Base-by-base conservation (phyloP, 2,888 invertebrate species). In the Stratiomys singularior region DNA sequence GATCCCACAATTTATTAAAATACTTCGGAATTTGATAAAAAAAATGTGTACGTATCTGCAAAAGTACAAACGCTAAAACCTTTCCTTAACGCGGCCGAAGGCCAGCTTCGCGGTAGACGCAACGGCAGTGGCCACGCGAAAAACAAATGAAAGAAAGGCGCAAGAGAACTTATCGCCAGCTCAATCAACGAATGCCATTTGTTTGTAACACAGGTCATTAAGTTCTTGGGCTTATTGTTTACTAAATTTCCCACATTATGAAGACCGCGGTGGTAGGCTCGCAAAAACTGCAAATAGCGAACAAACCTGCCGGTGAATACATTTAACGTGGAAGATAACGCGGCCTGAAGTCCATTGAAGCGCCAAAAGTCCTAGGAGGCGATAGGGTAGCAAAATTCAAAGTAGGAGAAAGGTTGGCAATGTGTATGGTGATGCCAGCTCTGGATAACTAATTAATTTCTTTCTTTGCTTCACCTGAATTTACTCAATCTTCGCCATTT, bases 151-250 rank as follows among this genome's bases (percentile, higher is more conserved):
- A 64, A 64, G 64, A 71, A 71, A 46, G 23, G 46, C 25, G 46
- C 47, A 71, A 71, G 71, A 71, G 18, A 71, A 52, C 47, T 71
- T 71, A 71, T 71, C 71, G 25, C n/a, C 23, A 9, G 71, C 28
- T 47, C 52, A 47, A 71, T 71, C 71, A 71, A 27, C 52, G 47
- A 47, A 52, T 71, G 47, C 71, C 71, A 71, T 71, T 71, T 71
- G 71, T n/a, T 71, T 47, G 71, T 71, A 71, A n/a, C 47, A 71
- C 71, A 71, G 71, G 71, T 52, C 71, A 47, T 71, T 71, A 71
- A 71, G 71, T 71, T 71, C 46, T 71, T 71, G 23, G 27, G 71
- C 47, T 71, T 71, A 71, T 71, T 71, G 71, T 71, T 71, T 47
- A 47, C 47, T 47, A n/a, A 47, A 71, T 37, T 71, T 71, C 71